Base-by-base conservation (phyloP, 2,113 vertebrate species). In the Cariama cristata region DNA sequence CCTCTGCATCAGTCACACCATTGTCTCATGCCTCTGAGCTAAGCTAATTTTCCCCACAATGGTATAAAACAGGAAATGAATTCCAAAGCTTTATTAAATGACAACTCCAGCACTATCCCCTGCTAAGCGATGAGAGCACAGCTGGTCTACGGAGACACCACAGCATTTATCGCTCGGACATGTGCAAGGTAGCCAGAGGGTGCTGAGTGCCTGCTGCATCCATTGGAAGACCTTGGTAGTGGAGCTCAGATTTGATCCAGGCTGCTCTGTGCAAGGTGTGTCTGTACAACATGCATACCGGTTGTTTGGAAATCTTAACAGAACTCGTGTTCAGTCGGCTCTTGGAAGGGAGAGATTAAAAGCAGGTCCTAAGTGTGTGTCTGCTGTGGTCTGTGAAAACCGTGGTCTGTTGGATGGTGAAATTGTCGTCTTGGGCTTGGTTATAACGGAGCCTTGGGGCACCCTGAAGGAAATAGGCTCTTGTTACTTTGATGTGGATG, bases 351-450 rank as follows among this genome's bases (percentile, higher is more conserved):
- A 72, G 62, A 76, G 69, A 87, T 86, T 94, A 79, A 88, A 94
- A 91, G 59, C 77, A 62, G 35, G 35, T 85, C 60, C 69, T 86
- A 42, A 79, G 63, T 74, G 23, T 86, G 40, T 86, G 40, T 91
- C 73, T 75, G 72, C 86, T 91, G 83, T 93, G 83, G 73, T 88
- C 72, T 93, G 64, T 84, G 80, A 53, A 95, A 96, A 79, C 64
- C 33, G 1, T 2, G 4, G n/a, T 71, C 80, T 93, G 1, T 63
- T 72, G 86, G 86, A 84, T 81, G 83, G 73, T 79, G 87, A 84
- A 92, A 67, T 91, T 93, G 68, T 64, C 88, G 88, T 93, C 55
- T 47, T 81, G 35, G 68, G n/a, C n/a, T 92, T 80, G 8, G 68
- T 84, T 92, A 50, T 73, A 86, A 86, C 3, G 9, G 83, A 86